Conservation (phyloP, 2,113 vertebrate genomes). For the Arizona elegans region DNA sequence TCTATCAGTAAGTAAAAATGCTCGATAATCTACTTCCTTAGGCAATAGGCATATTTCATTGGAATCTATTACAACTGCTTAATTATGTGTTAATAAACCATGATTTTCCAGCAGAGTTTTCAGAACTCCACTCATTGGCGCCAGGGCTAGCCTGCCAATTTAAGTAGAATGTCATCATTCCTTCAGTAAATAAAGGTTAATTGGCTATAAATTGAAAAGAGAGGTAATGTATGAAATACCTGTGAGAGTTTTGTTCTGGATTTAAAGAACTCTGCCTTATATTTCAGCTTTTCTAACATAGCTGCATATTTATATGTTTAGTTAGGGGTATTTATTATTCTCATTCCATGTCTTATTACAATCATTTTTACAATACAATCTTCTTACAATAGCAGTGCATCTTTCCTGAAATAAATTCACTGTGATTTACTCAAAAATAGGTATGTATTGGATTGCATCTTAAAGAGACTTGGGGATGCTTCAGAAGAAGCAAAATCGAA, state of each 20-base stretch:
- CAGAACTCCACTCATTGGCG: slow-evolving; percentile 51
- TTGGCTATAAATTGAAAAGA: slow-evolving; percentile 59
- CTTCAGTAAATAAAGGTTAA: slow-evolving; percentile 70
- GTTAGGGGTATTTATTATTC: accelerated
- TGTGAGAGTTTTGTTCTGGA: slow-evolving; percentile 25
- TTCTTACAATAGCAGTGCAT: background rate
- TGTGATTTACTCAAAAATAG: background rate
- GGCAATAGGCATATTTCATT: slow-evolving; percentile 61
- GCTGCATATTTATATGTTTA: background rate
- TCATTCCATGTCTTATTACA: accelerated
- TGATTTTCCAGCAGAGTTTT: slow-evolving; percentile 63
- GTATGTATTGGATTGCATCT: background rate
- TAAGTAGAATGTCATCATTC: slow-evolving; percentile 60
- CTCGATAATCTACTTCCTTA: slow-evolving; percentile 68
- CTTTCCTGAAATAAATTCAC: background rate
- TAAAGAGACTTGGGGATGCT: background rate
- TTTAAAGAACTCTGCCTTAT: slow-evolving; percentile 7
- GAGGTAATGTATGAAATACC: slow-evolving; percentile 22
- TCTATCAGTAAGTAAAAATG: slow-evolving; percentile 71
- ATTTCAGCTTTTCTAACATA: background rate
- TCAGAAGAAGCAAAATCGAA: background rate
- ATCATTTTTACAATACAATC: background rate
- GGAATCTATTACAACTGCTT: slow-evolving; percentile 70
- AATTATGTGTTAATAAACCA: slow-evolving; percentile 75
- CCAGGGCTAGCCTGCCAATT: slow-evolving; percentile 61